Percentiles rank a stretch among this genome's conserved stretches.
These are phyloP conservation scores for Lasioglossum albipes DNA, from an alignment of 1,140 invertebrate species.

Conservation along the genomic window DNA sequence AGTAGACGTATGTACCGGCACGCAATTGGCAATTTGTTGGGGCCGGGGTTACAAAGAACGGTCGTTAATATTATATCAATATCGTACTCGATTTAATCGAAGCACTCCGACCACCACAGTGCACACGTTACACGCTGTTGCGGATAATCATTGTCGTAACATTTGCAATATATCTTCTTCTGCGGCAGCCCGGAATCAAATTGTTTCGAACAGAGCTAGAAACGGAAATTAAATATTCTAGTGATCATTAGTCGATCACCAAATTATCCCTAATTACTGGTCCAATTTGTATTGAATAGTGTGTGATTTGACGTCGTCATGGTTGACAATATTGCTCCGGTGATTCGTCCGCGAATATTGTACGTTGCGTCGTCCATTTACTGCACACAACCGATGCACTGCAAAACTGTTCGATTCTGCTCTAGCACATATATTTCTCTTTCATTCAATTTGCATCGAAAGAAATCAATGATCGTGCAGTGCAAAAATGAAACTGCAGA, in stretches of 20 bases:
- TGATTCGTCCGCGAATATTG: neutral
- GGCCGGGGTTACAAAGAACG: neutral
- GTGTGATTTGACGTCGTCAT: neutral
- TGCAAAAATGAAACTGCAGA: too few species aligned
- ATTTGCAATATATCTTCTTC: neutral
- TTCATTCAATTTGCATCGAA: too few species aligned
- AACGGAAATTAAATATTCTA: neutral
- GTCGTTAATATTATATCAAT: constrained; percentile 15
- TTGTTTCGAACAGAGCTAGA: too few species aligned
- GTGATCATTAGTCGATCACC: neutral
- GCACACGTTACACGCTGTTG: neutral
- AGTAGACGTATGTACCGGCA: neutral
- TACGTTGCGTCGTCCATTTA: neutral
- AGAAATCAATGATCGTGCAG: too few species aligned
- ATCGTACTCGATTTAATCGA: neutral
- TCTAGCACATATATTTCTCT: too few species aligned
- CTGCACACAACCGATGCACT: too few species aligned
- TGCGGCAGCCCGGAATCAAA: neutral
- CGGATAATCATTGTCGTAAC: constrained; percentile 20
- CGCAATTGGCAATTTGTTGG: neutral
- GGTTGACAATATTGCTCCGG: neutral
- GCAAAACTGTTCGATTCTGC: too few species aligned
- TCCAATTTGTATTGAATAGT: neutral
- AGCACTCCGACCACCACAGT: neutral
- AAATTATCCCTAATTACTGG: neutral